Conservation (phyloP, 2,113 vertebrate genomes). For the Trinectes maculatus region DNA sequence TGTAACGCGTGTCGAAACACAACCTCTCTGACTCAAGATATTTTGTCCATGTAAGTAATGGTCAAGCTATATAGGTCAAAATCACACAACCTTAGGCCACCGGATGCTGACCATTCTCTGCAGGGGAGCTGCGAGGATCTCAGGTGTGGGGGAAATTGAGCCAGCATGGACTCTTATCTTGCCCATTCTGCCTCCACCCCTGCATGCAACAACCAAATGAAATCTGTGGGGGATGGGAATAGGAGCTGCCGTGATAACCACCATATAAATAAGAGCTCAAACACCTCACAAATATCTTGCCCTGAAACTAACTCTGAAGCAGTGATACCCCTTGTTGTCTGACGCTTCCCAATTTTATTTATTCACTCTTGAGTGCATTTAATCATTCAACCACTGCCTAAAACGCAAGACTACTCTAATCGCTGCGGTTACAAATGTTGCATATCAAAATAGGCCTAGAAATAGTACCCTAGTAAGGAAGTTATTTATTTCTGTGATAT, state of each 20-base stretch:
- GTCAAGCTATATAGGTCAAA: constrained; percentile 74
- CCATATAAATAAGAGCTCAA: constrained; percentile 41
- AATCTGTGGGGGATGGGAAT: constrained; percentile 63
- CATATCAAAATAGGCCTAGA: neutral
- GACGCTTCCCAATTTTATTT: neutral
- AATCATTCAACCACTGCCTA: neutral
- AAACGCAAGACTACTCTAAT: neutral
- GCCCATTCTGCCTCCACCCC: constrained; percentile 72
- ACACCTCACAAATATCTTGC: constrained; percentile 46
- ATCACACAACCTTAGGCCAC: constrained; percentile 53
- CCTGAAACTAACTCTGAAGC: constrained; percentile 44
- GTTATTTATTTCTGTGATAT: neutral
- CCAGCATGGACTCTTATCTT: constrained; percentile 81
- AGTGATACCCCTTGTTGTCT: constrained; percentile 17
- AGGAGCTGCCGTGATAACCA: constrained; percentile 56
- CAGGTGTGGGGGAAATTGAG: constrained; percentile 75
- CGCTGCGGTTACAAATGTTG: neutral
- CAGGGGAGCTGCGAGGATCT: constrained; percentile 61
- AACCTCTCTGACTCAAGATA: constrained; percentile 52
- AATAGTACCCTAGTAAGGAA: neutral
- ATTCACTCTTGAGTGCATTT: neutral
- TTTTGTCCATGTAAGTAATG: constrained; percentile 49
- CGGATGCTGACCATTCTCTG: constrained; percentile 66
- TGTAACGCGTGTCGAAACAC: constrained; percentile 55
- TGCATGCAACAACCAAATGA: constrained; percentile 75